Evolutionary conservation across 2,797 vertebrate genomes (phyloP).

Genomic region (Babyrousa celebensis): DNA sequence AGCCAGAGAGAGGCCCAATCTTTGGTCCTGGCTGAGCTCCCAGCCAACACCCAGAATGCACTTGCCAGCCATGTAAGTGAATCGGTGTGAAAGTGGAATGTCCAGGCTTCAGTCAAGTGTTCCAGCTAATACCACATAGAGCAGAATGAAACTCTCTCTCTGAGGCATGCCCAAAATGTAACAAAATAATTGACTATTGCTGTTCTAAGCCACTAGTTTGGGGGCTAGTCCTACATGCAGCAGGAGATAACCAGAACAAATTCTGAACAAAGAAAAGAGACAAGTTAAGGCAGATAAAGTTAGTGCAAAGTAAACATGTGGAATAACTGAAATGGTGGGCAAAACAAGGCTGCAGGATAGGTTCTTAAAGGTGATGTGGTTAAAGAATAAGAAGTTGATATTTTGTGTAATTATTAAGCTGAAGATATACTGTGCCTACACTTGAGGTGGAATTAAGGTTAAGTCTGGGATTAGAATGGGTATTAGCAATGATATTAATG

Average conservation of each 20-base stretch:
- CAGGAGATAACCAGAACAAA: not conserved
- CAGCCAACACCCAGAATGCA: not conserved
- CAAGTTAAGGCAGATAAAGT: not conserved
- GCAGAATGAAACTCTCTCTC: not conserved
- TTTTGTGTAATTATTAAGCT: not conserved
- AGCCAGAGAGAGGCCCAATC: not conserved
- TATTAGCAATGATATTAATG: not conserved
- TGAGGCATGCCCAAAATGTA: not conserved
- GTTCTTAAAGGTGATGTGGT: not conserved
- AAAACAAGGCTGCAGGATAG: not conserved
- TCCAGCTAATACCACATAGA: not conserved
- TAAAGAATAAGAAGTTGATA: not conserved
- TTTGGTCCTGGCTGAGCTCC: not conserved
- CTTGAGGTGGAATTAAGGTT: not conserved
- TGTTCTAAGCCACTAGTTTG: not conserved
- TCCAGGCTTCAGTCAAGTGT: not conserved
- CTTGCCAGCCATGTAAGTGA: not conserved
- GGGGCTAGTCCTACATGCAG: not conserved
- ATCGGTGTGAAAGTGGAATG: not conserved
- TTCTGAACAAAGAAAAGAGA: not conserved
- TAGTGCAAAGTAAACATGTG: not conserved
- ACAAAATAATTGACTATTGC: not conserved
- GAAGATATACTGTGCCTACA: not conserved
- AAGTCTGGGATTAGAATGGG: not conserved
- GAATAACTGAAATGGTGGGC: not conserved